Evolutionary conservation across 2,113 vertebrate species (phyloP).

Genomic region (Lepus americanus): DNA sequence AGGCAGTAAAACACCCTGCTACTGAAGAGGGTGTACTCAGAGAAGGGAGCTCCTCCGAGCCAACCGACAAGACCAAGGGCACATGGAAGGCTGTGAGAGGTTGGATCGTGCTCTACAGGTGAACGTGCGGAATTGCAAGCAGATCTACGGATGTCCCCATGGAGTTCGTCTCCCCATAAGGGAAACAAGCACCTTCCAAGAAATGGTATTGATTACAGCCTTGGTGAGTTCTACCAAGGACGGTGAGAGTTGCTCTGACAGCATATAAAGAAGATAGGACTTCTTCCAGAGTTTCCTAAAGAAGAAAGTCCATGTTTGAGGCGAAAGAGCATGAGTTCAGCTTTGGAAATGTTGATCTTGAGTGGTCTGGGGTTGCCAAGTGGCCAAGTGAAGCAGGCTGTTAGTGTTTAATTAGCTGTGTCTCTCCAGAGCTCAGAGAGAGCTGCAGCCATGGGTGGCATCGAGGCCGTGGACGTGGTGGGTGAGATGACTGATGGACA

Average conservation of each 20-base stretch:
- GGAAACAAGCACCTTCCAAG: background rate
- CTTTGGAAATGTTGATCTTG: background rate
- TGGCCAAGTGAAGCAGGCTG: background rate
- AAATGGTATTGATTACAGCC: background rate
- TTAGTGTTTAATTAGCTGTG: background rate
- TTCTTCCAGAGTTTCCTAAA: background rate
- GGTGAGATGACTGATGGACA: background rate
- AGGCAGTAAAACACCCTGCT: background rate
- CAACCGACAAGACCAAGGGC: background rate
- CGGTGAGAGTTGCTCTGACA: background rate
- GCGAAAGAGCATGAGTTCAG: background rate
- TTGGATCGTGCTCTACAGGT: background rate
- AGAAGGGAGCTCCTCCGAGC: background rate
- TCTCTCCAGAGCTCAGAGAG: background rate
- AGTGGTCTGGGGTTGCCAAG: background rate
- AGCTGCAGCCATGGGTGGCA: too few species aligned
- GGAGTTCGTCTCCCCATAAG: background rate
- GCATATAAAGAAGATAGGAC: background rate
- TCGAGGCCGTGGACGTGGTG: background rate
- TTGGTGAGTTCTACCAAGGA: background rate
- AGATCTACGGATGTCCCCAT: too few species aligned
- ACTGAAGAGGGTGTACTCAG: background rate
- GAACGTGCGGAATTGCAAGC: rapidly evolving
- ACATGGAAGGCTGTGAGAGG: background rate
- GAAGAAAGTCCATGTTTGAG: background rate